Percentiles rank a stretch among this genome's conserved stretches.
Conservation (phyloP, 2,888 invertebrate species). For the Arrhopalites spinosus region DNA sequence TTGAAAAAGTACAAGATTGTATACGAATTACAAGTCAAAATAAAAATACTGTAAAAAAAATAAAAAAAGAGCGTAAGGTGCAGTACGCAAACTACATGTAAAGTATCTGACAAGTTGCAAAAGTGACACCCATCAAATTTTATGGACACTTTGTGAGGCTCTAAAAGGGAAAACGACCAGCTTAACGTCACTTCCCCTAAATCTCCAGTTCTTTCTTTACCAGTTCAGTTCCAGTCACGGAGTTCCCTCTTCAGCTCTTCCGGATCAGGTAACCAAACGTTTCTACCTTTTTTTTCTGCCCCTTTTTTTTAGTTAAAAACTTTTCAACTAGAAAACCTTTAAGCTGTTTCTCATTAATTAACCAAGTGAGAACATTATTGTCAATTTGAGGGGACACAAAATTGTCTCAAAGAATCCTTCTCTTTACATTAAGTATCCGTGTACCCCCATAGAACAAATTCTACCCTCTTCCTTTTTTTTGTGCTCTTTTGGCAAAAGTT, state of each 20-base stretch:
- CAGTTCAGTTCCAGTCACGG: not conserved
- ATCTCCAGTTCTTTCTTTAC: constrained; percentile 1
- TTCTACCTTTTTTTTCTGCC: not conserved
- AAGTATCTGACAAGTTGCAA: constrained; percentile 39
- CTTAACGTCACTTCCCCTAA: constrained; percentile 18
- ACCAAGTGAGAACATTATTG: no score
- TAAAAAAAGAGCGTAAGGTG: constrained; percentile 3
- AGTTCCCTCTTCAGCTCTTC: constrained; percentile 10
- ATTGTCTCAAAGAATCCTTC: no score
- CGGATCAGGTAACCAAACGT: not conserved
- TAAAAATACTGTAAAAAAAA: not conserved
- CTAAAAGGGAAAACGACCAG: constrained; percentile 29
- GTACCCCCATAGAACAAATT: no score
- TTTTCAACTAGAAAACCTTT: no score
- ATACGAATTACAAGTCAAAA: constrained; percentile 22
- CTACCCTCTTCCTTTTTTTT: no score
- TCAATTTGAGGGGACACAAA: no score
- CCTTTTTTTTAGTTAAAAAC: no score
- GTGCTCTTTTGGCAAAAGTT: no score
- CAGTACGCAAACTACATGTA: constrained; percentile 29
- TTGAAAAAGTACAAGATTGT: constrained; percentile 13
- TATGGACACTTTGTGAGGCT: constrained; percentile 40
- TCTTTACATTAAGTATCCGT: no score
- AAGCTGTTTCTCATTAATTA: no score
- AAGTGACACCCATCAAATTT: constrained; percentile 41